Evolutionary conservation across 2,113 vertebrate genomes (phyloP), one percentile per base, ranked within the genome.

Genomic region (Pogonocichla stellata): DNA sequence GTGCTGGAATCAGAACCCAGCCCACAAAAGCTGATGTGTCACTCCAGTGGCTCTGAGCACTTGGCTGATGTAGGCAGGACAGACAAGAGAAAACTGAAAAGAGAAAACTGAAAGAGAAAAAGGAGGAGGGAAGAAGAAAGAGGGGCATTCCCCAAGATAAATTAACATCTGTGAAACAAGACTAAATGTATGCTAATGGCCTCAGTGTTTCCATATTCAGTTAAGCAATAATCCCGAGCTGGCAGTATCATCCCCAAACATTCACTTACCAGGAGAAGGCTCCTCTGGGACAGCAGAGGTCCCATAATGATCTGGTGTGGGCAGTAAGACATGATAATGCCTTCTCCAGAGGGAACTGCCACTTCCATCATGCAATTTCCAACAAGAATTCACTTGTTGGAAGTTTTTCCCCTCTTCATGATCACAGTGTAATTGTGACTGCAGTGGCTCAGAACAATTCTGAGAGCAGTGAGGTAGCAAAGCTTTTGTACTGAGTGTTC

Each of bases 341-440:
- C 94, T 88, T 4, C 74, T 90, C 78, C 40, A 40, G 43, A 58
- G 89, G 77, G 96, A 97, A 93, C 47, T 83, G 15, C 43, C 6
- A 19, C 54, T 57, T 75, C 69, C 78, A 72, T 19, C 58, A 50
- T 57, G 86, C 58, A 92, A 90, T 94, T 91, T 94, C 42, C 90
- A 78, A 12, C 65, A 64, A 72, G 87, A 70, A 79, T 61, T 85
- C n/a, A n/a, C 58, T 90, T 70, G 38, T 91, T 96, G 38, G 48
- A 74, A 70, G 15, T 7, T 91, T 84, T 64, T 65, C 36, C 23
- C 23, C 75, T 85, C 91, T 91, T 93, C 95, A 92, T 96, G 95
- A 93, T 97, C 91, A 92, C 94, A 94, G 61, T 66, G 88, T 97
- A 95, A 96, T 97, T 96, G 93, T 90, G 90, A 65, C 82, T 93